Conservation (phyloP, 1,140 invertebrate genomes). For the Paralvinella palmiformis region DNA sequence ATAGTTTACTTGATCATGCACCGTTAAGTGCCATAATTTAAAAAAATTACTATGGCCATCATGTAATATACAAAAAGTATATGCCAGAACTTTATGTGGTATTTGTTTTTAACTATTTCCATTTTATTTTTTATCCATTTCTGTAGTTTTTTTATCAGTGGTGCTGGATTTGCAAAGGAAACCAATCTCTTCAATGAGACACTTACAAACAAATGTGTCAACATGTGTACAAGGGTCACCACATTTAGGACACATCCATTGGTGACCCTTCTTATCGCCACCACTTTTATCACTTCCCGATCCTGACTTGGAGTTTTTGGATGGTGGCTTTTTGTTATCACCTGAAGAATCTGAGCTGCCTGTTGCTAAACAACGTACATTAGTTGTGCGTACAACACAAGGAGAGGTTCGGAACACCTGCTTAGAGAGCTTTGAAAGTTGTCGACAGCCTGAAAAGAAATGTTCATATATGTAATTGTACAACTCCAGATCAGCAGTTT, state of each 20-base stretch:
- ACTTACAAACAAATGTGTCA: constrained; percentile 89
- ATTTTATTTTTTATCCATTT: neutral
- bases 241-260: constrained; percentile 84
- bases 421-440: too few relatives aligned
- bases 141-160: neutral
- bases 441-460: too few relatives aligned
- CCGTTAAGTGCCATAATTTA: neutral
- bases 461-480: too few relatives aligned
- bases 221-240: constrained; percentile 93
- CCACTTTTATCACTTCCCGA: too few relatives aligned
- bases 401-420: too few relatives aligned
- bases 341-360: too few relatives aligned
- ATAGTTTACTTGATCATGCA: constrained; percentile 10
- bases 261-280: constrained; percentile 34
- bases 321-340: too few relatives aligned
- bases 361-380: too few relatives aligned
- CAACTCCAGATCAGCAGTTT: too few relatives aligned
- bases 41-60: neutral
- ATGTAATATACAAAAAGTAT: neutral
- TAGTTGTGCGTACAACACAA: too few relatives aligned
- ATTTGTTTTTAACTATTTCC: neutral
- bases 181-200: constrained; percentile 6
- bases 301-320: too few relatives aligned
- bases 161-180: neutral
- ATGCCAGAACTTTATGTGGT: neutral